A percentile compares a stretch with the other conserved stretches of the same genome.
phyloP scores from a whole-genome alignment of 2,888 invertebrate genomes.

The Pandemis cinnamomeana region DNA sequence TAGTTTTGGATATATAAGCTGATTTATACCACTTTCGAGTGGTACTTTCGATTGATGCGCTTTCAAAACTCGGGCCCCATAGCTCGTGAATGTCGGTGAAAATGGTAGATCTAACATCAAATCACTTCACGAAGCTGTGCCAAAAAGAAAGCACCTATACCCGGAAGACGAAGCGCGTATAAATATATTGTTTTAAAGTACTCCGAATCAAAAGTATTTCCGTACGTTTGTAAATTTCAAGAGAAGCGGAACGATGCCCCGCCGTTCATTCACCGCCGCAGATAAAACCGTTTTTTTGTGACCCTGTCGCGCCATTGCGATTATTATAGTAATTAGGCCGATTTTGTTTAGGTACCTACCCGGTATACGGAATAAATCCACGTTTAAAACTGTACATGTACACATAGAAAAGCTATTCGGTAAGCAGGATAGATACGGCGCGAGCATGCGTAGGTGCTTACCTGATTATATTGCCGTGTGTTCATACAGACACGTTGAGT shows the following conservation, averaged over 20 bases:
- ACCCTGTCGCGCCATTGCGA: constrained; percentile 36
- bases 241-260: constrained; percentile 56
- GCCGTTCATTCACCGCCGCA: constrained; percentile 56
- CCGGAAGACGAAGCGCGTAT: constrained; percentile 20
- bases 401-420: too few relatives aligned
- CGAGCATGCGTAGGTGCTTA: too few relatives aligned
- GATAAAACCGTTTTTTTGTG: constrained; percentile 47
- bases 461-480: too few relatives aligned
- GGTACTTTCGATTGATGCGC: too few relatives aligned
- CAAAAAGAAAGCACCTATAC: not conserved
- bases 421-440: too few relatives aligned
- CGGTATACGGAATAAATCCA: not conserved
- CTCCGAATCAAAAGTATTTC: constrained; percentile 60
- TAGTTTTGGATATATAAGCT: too few relatives aligned
- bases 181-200: constrained; percentile 29
- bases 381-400: not conserved
- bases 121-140: not conserved
- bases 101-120: not conserved
- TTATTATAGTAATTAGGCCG: constrained; percentile 15
- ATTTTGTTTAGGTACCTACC: not conserved
- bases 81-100: not conserved
- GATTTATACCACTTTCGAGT: too few relatives aligned
- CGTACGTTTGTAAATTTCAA: constrained; percentile 56
- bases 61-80: too few relatives aligned
- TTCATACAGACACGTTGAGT: not conserved